Conservation (phyloP, 2,113 vertebrate species). For the Sceloporus undulatus region DNA sequence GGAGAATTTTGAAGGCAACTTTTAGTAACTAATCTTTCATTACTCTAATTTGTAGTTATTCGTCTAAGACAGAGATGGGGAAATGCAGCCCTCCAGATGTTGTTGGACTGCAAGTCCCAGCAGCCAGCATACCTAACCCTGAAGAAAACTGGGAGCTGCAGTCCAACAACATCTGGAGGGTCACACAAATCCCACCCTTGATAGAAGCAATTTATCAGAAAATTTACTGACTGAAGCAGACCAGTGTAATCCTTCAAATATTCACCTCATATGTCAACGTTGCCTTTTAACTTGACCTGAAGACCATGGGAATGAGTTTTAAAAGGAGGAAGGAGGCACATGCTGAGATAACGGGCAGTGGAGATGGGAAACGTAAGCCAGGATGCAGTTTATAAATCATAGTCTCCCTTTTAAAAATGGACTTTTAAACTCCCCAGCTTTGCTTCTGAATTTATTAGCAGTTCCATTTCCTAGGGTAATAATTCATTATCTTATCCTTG, state of each 20-base stretch:
- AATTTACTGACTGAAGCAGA: not conserved
- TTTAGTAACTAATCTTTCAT: not conserved
- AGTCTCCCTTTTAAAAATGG: constrained; percentile 51
- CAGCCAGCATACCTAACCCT: too few relatives aligned
- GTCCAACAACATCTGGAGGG: too few relatives aligned
- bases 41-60: not conserved
- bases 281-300: not conserved
- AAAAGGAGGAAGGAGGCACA: not conserved
- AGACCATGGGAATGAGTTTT: not conserved
- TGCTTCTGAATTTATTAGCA: constrained; percentile 73
- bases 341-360: not conserved
- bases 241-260: not conserved
- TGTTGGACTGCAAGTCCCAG: too few relatives aligned
- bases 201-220: not conserved
- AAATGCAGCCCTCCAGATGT: too few relatives aligned
- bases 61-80: not conserved
- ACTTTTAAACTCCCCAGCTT: constrained; percentile 67
- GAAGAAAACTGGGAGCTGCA: too few relatives aligned
- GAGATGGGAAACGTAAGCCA: not conserved
- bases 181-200: too few relatives aligned
- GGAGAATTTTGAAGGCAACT: not conserved
- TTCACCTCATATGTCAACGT: not conserved
- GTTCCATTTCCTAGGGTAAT: constrained; percentile 69
- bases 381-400: constrained; percentile 69
- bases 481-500: constrained; percentile 58